Percentiles rank a stretch among this genome's conserved stretches.
Conservation (phyloP, 2,113 vertebrate genomes). For the Thalassarche chlororhynchos region DNA sequence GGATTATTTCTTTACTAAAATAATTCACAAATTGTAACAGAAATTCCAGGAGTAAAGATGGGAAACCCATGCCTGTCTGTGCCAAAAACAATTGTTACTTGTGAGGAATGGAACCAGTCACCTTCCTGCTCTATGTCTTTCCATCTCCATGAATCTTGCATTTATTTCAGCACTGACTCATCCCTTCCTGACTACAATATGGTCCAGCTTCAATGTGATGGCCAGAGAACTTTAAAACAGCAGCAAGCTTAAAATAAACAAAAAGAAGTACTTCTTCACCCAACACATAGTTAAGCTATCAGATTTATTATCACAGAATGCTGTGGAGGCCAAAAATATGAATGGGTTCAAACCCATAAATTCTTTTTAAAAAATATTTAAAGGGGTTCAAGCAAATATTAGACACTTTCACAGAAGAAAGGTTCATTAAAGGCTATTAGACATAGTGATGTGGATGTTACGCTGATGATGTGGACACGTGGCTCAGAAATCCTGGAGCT, state of each 20-base stretch:
- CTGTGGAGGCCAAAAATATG: not conserved
- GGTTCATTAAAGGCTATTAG: not conserved
- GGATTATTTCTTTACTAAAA: not conserved
- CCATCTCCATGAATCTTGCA: not conserved
- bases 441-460: not conserved
- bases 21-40: not conserved
- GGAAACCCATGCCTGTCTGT: not conserved
- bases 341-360: not conserved
- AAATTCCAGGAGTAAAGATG: not conserved
- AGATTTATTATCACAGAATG: not conserved
- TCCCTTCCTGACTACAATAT: not conserved
- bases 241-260: not conserved
- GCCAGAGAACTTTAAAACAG: not conserved
- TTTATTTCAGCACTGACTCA: not conserved
- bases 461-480: not conserved
- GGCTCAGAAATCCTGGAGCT: not conserved
- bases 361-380: not conserved
- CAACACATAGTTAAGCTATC: not conserved
- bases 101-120: not conserved
- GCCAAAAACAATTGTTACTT: not conserved
- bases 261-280: not conserved
- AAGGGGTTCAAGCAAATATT: not conserved
- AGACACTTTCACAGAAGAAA: not conserved
- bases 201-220: not conserved
- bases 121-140: not conserved